These are phyloP conservation scores for Sakesphorus luctuosus DNA, from an alignment of 2,113 vertebrate genomes.

Conservation along the genomic window DNA sequence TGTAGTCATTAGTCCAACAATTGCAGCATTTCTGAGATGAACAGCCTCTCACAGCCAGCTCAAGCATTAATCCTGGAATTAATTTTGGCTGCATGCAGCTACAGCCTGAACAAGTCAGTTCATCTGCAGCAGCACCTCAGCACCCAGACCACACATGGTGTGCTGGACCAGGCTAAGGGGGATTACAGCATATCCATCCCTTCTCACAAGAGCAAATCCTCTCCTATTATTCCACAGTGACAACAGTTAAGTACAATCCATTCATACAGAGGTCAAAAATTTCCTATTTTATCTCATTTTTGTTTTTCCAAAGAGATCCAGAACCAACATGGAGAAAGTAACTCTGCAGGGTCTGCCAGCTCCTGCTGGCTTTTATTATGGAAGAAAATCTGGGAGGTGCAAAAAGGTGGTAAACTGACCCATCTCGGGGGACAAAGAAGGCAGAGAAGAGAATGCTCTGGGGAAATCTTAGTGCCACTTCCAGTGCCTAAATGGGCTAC, in stretches of 20 bases:
- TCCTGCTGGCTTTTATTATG: background rate
- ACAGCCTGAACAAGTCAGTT: background rate
- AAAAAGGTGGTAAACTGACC: background rate
- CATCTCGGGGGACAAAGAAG: background rate
- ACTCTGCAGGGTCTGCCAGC: background rate
- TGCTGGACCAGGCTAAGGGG: background rate
- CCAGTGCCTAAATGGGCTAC: background rate
- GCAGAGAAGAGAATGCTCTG: background rate
- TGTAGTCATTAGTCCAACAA: background rate
- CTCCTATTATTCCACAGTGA: background rate
- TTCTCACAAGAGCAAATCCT: slow-evolving; percentile 23
- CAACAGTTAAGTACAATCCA: background rate
- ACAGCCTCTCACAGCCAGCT: background rate
- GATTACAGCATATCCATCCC: slow-evolving; percentile 15
- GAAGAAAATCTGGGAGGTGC: background rate
- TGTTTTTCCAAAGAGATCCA: background rate
- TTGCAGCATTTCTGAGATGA: background rate
- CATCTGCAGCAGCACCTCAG: slow-evolving; percentile 8
- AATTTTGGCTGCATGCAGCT: slow-evolving; percentile 19
- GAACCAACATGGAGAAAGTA: background rate
- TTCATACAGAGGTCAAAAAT: background rate
- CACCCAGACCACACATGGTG: slow-evolving; percentile 49
- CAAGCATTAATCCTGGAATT: slow-evolving; percentile 46
- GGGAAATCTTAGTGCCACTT: background rate
- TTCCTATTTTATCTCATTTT: background rate